Base-by-base conservation (phyloP, 1,140 invertebrate genomes). In the Drosophila jambulina region DNA sequence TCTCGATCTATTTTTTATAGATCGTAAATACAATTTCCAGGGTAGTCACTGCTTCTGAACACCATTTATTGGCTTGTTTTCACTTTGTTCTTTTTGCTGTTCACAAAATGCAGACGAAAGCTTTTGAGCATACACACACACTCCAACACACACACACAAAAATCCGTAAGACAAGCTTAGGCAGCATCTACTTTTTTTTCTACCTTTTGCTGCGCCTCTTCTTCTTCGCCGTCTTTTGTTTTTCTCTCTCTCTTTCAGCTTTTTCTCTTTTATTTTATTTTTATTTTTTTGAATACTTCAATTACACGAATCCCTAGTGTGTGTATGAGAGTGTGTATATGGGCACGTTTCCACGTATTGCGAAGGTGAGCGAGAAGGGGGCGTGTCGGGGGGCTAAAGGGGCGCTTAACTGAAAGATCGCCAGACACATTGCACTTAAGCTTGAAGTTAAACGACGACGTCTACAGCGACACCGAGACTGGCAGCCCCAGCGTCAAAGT, bases 401-500 rank as follows among this genome's bases (percentile, higher is more conserved):
- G 59, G 40, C 42, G 42, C 34, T 23, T 57, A 42, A 43, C 67
- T 49, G 38, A 71, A 49, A 71, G 67, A 71, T 72, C 67, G 69
- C 34, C 69, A 72, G 67, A 60, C 69, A 72, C 48, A 72, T 72
- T 72, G 69, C 69, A 72, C 67, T 72, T 71, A 36, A 32, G 61
- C 32, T 76, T 63, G 60, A 76, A 75, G 53, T 51, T 75, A 51
- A 75, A 25, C 54, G 59, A 63, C 70, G 72, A 64, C 72, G 48
- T 38, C 45, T 34, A 17, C 65, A 27, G 49, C 25, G 19, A 25
- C 54, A 46, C 21, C 53, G 45, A 36, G 48, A 59, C 49, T 53
- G 61, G 38, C 45, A 46, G 62, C 48, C 62, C 36, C 84, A 81
- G 74, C 82, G 78, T 81, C 82, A 87, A 87, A 87, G 83, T 88